Percentiles rank a stretch among this genome's conserved stretches.
Evolutionary conservation across 1,140 invertebrate genomes (phyloP).

Genomic region (Laupala kohalensis): DNA sequence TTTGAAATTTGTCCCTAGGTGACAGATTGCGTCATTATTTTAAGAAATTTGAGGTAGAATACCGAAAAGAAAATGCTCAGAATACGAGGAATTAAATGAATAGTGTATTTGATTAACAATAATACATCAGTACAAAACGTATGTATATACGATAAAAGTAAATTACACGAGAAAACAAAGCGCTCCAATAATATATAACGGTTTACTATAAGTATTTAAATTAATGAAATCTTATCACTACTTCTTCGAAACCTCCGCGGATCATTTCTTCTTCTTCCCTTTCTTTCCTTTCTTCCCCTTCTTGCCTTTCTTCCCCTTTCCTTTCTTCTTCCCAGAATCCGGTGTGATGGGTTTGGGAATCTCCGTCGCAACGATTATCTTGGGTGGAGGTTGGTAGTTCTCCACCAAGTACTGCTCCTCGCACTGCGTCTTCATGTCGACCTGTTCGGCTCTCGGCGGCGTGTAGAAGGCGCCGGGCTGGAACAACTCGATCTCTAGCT

Average conservation of each 20-base stretch:
- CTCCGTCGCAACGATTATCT: too few species aligned
- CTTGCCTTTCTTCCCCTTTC: background rate
- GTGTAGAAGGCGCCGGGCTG: background rate
- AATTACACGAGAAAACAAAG: background rate
- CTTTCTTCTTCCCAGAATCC: background rate
- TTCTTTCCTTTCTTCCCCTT: background rate
- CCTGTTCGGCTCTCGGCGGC: background rate
- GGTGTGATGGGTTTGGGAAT: background rate
- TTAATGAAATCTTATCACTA: too few species aligned
- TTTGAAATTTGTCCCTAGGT: too few species aligned
- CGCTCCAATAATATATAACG: background rate
- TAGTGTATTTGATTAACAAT: too few species aligned
- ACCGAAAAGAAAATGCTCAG: too few species aligned
- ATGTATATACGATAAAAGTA: background rate
- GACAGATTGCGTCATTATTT: too few species aligned
- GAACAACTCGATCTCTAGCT: background rate
- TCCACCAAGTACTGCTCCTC: background rate
- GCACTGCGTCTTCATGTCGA: background rate
- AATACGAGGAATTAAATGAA: too few species aligned
- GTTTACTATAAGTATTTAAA: too few species aligned
- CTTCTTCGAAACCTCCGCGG: too few species aligned
- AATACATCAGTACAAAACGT: too few species aligned
- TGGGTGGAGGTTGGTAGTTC: background rate
- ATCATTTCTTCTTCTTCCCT: background rate
- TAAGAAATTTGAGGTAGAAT: too few species aligned